A percentile compares a stretch with the other conserved stretches of the same genome.
These are phyloP conservation scores for Rallus limicola DNA, from an alignment of 2,113 vertebrate species.

Conservation along the genomic window DNA sequence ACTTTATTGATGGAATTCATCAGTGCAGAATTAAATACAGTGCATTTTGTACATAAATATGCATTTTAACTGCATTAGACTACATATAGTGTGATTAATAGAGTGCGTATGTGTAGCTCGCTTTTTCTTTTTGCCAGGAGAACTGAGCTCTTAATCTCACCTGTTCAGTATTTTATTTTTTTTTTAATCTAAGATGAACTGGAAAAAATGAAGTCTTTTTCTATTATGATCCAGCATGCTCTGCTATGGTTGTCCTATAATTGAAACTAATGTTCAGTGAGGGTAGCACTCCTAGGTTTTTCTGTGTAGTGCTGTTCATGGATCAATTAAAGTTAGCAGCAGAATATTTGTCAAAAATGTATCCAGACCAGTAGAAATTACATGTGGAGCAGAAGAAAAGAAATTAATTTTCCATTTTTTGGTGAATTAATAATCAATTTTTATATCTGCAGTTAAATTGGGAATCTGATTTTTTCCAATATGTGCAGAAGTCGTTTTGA, in stretches of 20 bases:
- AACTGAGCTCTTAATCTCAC: conserved; percentile 43
- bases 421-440: conserved; percentile 64
- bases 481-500: conserved; percentile 63
- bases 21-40: neutral
- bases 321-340: conserved; percentile 58
- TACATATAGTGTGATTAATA: conserved; percentile 8
- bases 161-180: conserved; percentile 8
- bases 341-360: conserved; percentile 52
- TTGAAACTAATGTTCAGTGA: conserved; percentile 64
- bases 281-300: conserved; percentile 12
- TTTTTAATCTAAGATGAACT: neutral
- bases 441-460: conserved; percentile 60
- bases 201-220: conserved; percentile 22
- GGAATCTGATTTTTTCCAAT: conserved; percentile 45
- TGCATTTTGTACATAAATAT: conserved; percentile 44
- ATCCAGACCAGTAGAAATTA: conserved; percentile 15
- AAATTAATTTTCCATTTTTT: neutral
- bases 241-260: conserved; percentile 38
- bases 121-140: neutral
- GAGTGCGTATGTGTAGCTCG: neutral
- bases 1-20: conserved; percentile 12
- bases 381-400: neutral
- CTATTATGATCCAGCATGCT: conserved; percentile 7
- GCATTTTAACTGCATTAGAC: conserved; percentile 12
- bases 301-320: conserved; percentile 15